A percentile compares a stretch with the other conserved stretches of the same genome.
phyloP scores from a whole-genome alignment of 2,888 invertebrate species.

The Mechanitis messenoides region DNA sequence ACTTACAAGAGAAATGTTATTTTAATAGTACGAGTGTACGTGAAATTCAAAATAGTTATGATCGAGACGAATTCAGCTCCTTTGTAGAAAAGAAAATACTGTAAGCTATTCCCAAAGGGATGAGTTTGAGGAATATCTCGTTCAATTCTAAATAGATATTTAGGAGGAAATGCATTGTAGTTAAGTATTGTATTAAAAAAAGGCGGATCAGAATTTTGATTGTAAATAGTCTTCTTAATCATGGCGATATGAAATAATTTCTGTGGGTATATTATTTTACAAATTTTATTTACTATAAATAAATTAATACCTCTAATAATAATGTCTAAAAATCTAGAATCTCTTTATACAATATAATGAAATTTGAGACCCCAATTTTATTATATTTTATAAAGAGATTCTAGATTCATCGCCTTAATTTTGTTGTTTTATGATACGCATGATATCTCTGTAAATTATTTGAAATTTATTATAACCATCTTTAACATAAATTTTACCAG shows the following conservation, averaged over 20 bases:
- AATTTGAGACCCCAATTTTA: neutral
- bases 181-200: slow-evolving; percentile 29
- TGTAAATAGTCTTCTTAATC: slow-evolving; percentile 14
- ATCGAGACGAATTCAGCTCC: slow-evolving; percentile 22
- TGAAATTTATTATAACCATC: neutral
- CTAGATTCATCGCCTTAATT: neutral
- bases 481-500: neutral
- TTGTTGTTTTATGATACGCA: neutral
- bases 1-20: neutral
- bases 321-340: no score
- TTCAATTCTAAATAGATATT: slow-evolving; percentile 29
- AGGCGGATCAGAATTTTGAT: slow-evolving; percentile 24
- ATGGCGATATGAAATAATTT: no score
- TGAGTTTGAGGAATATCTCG: slow-evolving; percentile 27
- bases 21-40: slow-evolving; percentile 1
- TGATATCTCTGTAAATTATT: neutral
- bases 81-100: slow-evolving; percentile 28
- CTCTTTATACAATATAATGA: neutral
- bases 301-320: no score
- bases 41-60: slow-evolving; percentile 44
- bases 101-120: slow-evolving; percentile 27
- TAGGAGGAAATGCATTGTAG: slow-evolving; percentile 26
- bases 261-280: no score
- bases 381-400: no score
- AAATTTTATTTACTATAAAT: no score